These are phyloP conservation scores for Pollenia griseotomentosa DNA, from an alignment of 2,888 invertebrate species.

Conservation along the genomic window DNA sequence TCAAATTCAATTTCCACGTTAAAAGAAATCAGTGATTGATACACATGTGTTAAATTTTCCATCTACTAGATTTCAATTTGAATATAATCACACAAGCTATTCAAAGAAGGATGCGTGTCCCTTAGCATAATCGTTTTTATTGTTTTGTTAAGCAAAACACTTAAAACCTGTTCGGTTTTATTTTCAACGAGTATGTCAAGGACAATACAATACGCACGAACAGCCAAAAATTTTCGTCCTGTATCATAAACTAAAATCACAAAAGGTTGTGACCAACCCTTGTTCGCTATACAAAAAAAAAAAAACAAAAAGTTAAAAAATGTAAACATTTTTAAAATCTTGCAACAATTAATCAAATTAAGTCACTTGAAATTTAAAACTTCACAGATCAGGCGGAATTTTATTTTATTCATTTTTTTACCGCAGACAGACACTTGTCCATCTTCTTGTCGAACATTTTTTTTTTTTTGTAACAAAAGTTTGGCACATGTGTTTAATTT, in stretches of 20 bases:
- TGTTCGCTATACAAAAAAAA: constrained; percentile 20
- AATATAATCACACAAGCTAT: constrained; percentile 37
- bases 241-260: constrained; percentile 35
- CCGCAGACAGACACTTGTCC: constrained; percentile 65
- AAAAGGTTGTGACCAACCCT: constrained; percentile 27
- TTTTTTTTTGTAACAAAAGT: constrained; percentile 31
- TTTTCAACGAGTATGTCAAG: constrained; percentile 20
- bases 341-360: constrained; percentile 73
- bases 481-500: constrained; percentile 64
- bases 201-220: constrained; percentile 12
- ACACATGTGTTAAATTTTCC: constrained; percentile 54
- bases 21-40: neutral
- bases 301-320: neutral
- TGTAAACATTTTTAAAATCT: constrained; percentile 49
- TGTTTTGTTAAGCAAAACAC: constrained; percentile 60
- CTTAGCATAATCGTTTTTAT: constrained; percentile 49
- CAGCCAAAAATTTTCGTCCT: neutral
- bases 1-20: neutral
- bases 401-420: constrained; percentile 32
- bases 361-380: constrained; percentile 71
- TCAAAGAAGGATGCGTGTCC: constrained; percentile 35
- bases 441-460: constrained; percentile 48
- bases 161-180: constrained; percentile 68
- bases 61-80: constrained; percentile 35
- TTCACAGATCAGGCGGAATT: constrained; percentile 50